Percentiles rank a stretch among this genome's conserved stretches.
Conservation (phyloP, 2,888 invertebrate genomes). For the Blastobasis adustella region DNA sequence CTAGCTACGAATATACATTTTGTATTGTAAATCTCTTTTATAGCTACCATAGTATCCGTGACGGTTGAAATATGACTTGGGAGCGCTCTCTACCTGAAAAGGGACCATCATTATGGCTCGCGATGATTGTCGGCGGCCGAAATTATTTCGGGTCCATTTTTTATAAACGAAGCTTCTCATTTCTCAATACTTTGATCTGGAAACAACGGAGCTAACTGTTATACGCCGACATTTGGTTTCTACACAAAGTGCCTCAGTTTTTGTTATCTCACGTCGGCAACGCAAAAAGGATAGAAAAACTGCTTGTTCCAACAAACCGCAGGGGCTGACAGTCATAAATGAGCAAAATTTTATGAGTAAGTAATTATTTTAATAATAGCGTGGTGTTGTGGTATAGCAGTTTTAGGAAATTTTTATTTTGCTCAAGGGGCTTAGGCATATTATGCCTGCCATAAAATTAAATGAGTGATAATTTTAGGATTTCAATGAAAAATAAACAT, state of each 20-base stretch:
- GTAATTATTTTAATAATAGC: slow-evolving; percentile 22
- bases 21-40: slow-evolving; percentile 70
- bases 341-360: slow-evolving; percentile 21
- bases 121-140: slow-evolving; percentile 67
- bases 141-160: slow-evolving; percentile 56
- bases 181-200: slow-evolving; percentile 43
- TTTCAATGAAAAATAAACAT: slow-evolving; percentile 20
- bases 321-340: slow-evolving; percentile 25
- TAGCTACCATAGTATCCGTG: slow-evolving; percentile 60
- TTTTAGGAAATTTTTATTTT: slow-evolving; percentile 13
- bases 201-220: slow-evolving; percentile 57
- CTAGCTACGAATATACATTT: slow-evolving; percentile 58
- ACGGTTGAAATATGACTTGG: slow-evolving; percentile 70
- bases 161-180: slow-evolving; percentile 27
- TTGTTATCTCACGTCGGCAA: slow-evolving; percentile 31
- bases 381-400: slow-evolving; percentile 15
- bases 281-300: slow-evolving; percentile 32
- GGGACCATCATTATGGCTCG: slow-evolving; percentile 63
- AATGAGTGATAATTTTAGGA: slow-evolving; percentile 1
- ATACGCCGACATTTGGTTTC: slow-evolving; percentile 33
- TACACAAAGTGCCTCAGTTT: slow-evolving; percentile 34
- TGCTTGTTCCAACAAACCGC: slow-evolving; percentile 42
- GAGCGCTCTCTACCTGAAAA: slow-evolving; percentile 68
- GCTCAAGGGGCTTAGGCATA: neutral
- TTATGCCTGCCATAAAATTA: slow-evolving; percentile 4